Conservation (phyloP, 2,797 vertebrate genomes). For the Smutsia gigantea region DNA sequence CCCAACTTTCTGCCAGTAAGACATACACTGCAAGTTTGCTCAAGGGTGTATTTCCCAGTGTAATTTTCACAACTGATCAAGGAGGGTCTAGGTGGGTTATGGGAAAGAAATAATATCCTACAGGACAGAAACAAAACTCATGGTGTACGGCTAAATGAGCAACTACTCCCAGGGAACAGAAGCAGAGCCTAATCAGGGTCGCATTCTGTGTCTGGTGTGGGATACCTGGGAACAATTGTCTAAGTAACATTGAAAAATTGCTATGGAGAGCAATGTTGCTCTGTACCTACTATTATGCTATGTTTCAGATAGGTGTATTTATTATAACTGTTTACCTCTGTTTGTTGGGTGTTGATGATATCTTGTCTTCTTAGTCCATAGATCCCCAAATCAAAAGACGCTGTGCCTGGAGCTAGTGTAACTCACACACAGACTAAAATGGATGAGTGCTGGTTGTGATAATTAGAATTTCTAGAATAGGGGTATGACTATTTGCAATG, state of each 20-base stretch:
- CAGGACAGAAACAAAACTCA: background rate
- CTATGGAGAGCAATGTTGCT: fast-evolving
- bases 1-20: background rate
- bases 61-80: background rate
- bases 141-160: background rate
- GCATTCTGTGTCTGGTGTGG: background rate
- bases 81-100: background rate
- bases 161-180: background rate
- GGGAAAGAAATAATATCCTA: background rate
- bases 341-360: background rate
- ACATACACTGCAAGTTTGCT: background rate
- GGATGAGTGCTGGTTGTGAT: background rate
- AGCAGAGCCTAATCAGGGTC: background rate
- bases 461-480: background rate
- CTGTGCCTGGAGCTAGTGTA: background rate
- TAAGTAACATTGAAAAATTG: background rate
- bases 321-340: background rate
- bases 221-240: background rate
- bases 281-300: background rate
- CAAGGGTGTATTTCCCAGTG: background rate
- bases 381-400: background rate
- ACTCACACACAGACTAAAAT: background rate
- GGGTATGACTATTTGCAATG: background rate
- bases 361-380: background rate
- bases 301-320: background rate